These are phyloP conservation scores for Drosophila saltans DNA, from an alignment of 1,140 invertebrate species.

Conservation along the genomic window DNA sequence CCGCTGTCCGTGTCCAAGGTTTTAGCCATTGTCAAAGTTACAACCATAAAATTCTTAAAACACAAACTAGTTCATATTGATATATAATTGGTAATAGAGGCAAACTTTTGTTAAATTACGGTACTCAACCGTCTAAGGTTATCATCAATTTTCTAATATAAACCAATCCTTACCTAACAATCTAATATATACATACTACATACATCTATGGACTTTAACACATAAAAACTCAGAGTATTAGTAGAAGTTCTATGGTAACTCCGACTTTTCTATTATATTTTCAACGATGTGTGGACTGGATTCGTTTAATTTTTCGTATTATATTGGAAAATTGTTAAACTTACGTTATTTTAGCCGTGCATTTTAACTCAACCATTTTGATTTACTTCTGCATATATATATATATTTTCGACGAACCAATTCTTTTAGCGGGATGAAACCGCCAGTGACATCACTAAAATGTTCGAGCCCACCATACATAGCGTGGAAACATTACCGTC, in stretches of 20 bases:
- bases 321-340: conserved; percentile 26
- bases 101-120: not conserved
- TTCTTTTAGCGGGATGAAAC: conserved; percentile 84
- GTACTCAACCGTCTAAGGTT: not conserved
- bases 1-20: not conserved
- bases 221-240: too few relatives aligned
- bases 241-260: not conserved
- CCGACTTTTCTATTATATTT: conserved; percentile 19
- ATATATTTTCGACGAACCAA: conserved; percentile 56
- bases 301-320: conserved; percentile 26
- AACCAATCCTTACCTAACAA: not conserved
- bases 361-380: conserved; percentile 4
- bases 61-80: too few relatives aligned
- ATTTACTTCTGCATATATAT: conserved; percentile 41
- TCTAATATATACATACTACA: not conserved
- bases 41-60: not conserved
- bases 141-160: not conserved
- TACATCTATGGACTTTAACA: not conserved
- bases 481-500: conserved; percentile 48
- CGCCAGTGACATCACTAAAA: conserved; percentile 80
- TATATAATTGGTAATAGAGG: too few relatives aligned
- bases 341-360: conserved; percentile 13
- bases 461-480: conserved; percentile 77
- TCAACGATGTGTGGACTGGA: conserved; percentile 11
- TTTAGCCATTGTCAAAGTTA: not conserved